Conservation (phyloP, 2,888 invertebrate species). For the Drosophila parthenogenetica region DNA sequence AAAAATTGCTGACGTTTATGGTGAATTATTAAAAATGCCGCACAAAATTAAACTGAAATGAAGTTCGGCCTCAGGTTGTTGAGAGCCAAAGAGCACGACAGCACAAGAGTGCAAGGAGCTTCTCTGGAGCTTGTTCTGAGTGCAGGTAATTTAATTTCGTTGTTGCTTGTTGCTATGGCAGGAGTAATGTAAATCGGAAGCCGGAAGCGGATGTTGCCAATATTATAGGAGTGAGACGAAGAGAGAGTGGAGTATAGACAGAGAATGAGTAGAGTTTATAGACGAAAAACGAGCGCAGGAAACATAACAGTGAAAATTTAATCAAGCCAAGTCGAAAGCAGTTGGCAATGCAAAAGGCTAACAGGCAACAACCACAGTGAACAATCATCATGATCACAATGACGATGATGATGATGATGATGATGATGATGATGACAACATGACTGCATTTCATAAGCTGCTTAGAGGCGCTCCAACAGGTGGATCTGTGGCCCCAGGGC, state of each 20-base stretch:
- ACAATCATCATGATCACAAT: conserved; percentile 17
- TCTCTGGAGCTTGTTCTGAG: conserved; percentile 46
- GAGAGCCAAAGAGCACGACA: background rate
- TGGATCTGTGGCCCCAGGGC: conserved; percentile 22
- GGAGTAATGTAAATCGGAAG: conserved; percentile 71
- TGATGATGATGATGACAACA: conserved; percentile 34
- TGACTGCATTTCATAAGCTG: conserved; percentile 74
- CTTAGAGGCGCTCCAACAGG: conserved; percentile 63
- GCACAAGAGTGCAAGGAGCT: conserved; percentile 6
- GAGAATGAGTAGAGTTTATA: conserved; percentile 12
- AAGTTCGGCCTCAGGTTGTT: conserved; percentile 46
- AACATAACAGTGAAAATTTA: conserved; percentile 80
- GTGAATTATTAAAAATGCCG: conserved; percentile 80
- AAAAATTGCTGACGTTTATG: conserved; percentile 72
- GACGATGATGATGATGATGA: conserved; percentile 8
- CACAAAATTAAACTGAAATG: conserved; percentile 70
- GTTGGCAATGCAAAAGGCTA: conserved; percentile 37
- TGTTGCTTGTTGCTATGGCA: conserved; percentile 25
- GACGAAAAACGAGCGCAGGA: conserved; percentile 66
- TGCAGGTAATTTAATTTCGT: conserved; percentile 70
- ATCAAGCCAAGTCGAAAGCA: conserved; percentile 72
- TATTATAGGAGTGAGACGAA: conserved; percentile 53
- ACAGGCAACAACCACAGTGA: conserved; percentile 33
- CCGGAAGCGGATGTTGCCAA: conserved; percentile 78
- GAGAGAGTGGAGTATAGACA: too few species aligned